These are phyloP conservation scores for Melinaea menophilus DNA, from an alignment of 2,888 invertebrate genomes.

Conservation along the genomic window DNA sequence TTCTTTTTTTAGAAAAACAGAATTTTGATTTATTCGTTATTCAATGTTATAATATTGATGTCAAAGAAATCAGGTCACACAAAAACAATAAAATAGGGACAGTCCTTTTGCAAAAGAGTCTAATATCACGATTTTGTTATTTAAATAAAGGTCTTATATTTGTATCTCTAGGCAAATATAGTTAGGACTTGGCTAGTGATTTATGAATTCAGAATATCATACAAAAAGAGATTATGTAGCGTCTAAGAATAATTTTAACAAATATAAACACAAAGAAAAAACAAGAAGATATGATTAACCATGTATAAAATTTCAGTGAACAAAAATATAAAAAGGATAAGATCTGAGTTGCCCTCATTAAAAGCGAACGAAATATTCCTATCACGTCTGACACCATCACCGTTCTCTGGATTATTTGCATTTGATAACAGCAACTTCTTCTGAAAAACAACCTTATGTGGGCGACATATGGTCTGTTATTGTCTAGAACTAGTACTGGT, in stretches of 20 bases:
- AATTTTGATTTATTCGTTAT: not conserved
- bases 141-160: no score
- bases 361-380: conserved; percentile 55
- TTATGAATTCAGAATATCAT: no score
- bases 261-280: no score
- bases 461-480: conserved; percentile 36
- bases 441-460: conserved; percentile 34
- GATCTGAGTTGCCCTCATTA: conserved; percentile 37
- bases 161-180: no score
- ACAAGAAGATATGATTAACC: not conserved
- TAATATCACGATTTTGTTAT: not conserved
- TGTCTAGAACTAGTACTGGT: conserved; percentile 14
- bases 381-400: conserved; percentile 52
- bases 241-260: no score
- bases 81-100: not conserved
- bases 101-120: not conserved
- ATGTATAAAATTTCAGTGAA: not conserved
- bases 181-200: no score
- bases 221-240: no score
- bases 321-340: conserved; percentile 5
- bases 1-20: not conserved
- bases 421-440: conserved; percentile 17
- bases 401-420: conserved; percentile 30
- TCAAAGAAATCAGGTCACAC: conserved; percentile 1
- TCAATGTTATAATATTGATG: not conserved